A percentile compares a stretch with the other conserved stretches of the same genome.
Conservation (phyloP, 2,888 invertebrate species). For the Formica aserva region DNA sequence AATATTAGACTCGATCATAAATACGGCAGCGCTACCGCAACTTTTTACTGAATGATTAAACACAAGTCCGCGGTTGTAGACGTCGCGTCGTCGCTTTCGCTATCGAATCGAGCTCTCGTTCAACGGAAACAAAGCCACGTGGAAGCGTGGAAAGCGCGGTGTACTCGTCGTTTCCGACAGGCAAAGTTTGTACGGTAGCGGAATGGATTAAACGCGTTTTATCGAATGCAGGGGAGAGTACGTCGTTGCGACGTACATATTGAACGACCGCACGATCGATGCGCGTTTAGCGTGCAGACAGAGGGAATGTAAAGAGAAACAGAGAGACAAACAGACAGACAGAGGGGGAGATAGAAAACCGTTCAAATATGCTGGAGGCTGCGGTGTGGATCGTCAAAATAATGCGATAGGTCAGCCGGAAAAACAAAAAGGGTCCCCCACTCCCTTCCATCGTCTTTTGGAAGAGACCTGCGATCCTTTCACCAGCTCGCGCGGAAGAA, state of each 20-base stretch:
- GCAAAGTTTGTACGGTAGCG: slow-evolving; percentile 32
- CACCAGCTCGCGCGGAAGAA: slow-evolving; percentile 46
- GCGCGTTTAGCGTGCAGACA: slow-evolving; percentile 39
- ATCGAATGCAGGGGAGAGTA: slow-evolving; percentile 46
- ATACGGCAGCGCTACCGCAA: not conserved
- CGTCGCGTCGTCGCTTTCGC: slow-evolving; percentile 31
- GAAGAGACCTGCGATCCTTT: slow-evolving; percentile 2
- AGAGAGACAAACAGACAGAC: not conserved
- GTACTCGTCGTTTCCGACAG: slow-evolving; percentile 35
- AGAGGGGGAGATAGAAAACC: not conserved
- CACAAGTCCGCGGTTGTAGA: slow-evolving; percentile 18
- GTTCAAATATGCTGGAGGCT: not conserved
- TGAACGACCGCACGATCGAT: slow-evolving; percentile 50
- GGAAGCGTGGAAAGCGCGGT: slow-evolving; percentile 34
- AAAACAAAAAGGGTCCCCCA: not conserved
- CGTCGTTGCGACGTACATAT: slow-evolving; percentile 40
- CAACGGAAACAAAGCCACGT: slow-evolving; percentile 55
- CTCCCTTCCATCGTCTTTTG: not conserved
- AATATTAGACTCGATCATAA: slow-evolving; percentile 29
- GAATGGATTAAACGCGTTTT: slow-evolving; percentile 52
- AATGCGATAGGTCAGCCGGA: slow-evolving; percentile 62
- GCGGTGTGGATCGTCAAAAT: slow-evolving; percentile 29
- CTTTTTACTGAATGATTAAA: slow-evolving; percentile 51
- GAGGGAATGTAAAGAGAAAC: slow-evolving; percentile 30
- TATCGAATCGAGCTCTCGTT: slow-evolving; percentile 39